Percentiles rank a stretch among this genome's conserved stretches.
These are phyloP conservation scores for Drosophila fuyamai DNA, from an alignment of 1,140 invertebrate genomes.

Conservation along the genomic window DNA sequence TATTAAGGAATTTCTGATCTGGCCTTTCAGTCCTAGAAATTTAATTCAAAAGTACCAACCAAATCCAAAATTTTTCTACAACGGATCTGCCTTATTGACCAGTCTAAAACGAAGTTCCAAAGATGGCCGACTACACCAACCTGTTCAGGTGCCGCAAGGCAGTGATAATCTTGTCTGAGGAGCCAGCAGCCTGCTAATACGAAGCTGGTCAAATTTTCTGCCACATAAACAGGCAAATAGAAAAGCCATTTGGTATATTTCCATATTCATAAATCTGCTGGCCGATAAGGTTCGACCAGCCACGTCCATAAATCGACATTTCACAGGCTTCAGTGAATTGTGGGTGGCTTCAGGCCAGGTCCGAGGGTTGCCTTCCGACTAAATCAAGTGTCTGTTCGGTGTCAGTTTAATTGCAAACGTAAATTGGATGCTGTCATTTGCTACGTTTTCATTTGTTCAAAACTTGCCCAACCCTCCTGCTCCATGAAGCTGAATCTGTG, in stretches of 20 bases:
- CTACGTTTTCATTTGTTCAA: conserved; percentile 77
- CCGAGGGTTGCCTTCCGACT: conserved; percentile 38
- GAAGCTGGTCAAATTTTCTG: not conserved
- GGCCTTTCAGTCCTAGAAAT: not conserved
- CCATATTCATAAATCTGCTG: conserved; percentile 40
- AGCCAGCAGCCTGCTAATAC: not conserved
- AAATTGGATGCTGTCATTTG: conserved; percentile 82
- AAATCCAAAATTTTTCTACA: not conserved
- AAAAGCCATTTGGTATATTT: conserved; percentile 14
- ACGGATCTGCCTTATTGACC: not conserved
- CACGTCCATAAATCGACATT: conserved; percentile 36
- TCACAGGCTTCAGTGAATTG: not conserved
- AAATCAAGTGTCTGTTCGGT: conserved; percentile 83
- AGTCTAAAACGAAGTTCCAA: not conserved
- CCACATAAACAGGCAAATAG: conserved; percentile 16
- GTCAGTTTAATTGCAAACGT: conserved; percentile 83
- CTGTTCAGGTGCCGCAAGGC: conserved; percentile 58
- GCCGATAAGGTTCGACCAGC: conserved; percentile 2
- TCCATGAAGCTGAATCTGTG: not conserved
- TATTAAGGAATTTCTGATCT: not conserved
- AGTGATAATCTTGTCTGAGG: conserved; percentile 40
- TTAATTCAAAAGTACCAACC: not conserved
- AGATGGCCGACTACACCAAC: conserved; percentile 59
- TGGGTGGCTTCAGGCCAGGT: not conserved
- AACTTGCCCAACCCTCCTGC: conserved; percentile 30